phyloP scores from a whole-genome alignment of 2,797 vertebrate species.

The Malurus splendens region DNA sequence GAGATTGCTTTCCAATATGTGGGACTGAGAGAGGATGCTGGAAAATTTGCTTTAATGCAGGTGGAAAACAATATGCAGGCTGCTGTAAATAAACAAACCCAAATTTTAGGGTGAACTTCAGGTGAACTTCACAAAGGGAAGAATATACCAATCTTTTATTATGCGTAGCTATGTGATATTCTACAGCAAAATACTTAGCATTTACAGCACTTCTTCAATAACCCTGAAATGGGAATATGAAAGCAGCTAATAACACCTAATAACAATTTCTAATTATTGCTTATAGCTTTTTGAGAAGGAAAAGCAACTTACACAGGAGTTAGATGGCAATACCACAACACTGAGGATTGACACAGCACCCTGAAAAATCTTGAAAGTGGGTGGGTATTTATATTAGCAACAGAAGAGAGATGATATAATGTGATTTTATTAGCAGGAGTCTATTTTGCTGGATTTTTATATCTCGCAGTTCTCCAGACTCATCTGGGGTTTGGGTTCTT shows the following conservation, averaged over 20 bases:
- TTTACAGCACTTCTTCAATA: background rate
- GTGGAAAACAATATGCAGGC: background rate
- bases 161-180: background rate
- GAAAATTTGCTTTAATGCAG: background rate
- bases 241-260: background rate
- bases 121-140: background rate
- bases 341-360: background rate
- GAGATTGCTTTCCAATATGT: background rate
- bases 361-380: background rate
- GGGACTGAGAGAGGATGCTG: background rate
- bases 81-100: background rate
- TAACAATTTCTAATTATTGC: background rate
- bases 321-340: background rate
- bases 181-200: background rate
- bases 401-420: background rate
- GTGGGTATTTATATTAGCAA: background rate
- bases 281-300: background rate
- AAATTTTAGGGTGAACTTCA: no score
- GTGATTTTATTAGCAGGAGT: background rate
- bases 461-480: background rate
- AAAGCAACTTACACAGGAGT: background rate
- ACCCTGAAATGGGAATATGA: background rate
- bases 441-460: background rate
- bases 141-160: background rate
- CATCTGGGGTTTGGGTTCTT: background rate